These are phyloP conservation scores for Augiades crinisus DNA, from an alignment of 2,888 invertebrate genomes.

Conservation along the genomic window DNA sequence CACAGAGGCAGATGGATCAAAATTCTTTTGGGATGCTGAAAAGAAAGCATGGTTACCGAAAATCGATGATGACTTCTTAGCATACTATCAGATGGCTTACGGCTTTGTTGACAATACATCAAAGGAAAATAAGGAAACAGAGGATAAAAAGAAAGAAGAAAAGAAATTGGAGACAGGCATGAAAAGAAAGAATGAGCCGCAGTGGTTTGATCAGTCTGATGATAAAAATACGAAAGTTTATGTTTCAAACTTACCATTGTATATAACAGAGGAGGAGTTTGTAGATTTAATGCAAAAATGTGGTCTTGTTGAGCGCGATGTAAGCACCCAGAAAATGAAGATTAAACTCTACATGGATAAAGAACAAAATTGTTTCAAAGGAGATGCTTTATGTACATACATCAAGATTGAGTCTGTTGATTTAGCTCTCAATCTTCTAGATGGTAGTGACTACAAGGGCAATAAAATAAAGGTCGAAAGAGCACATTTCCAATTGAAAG, in stretches of 20 bases:
- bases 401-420: constrained; percentile 98
- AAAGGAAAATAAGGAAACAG: constrained; percentile 42
- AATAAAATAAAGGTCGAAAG: constrained; percentile 93
- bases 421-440: constrained; percentile 94
- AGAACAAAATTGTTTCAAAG: constrained; percentile 91
- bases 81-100: constrained; percentile 97
- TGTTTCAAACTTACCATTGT: constrained; percentile 94
- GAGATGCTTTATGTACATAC: constrained; percentile 97
- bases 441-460: constrained; percentile 91
- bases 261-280: constrained; percentile 94
- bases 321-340: constrained; percentile 89
- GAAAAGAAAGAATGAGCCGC: constrained; percentile 81
- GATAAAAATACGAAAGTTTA: constrained; percentile 96
- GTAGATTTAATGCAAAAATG: constrained; percentile 97
- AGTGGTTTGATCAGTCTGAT: constrained; percentile 97
- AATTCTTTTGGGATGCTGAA: constrained; percentile 94
- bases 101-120: constrained; percentile 87
- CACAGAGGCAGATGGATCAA: constrained; percentile 92
- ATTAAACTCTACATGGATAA: constrained; percentile 94
- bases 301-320: constrained; percentile 96
- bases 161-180: constrained; percentile 72
- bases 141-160: constrained; percentile 52
- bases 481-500: constrained; percentile 97
- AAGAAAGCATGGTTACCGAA: constrained; percentile 98
- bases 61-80: constrained; percentile 98